Base-by-base conservation (phyloP, 2,113 vertebrate genomes). In the Peromyscus polionotus region DNA sequence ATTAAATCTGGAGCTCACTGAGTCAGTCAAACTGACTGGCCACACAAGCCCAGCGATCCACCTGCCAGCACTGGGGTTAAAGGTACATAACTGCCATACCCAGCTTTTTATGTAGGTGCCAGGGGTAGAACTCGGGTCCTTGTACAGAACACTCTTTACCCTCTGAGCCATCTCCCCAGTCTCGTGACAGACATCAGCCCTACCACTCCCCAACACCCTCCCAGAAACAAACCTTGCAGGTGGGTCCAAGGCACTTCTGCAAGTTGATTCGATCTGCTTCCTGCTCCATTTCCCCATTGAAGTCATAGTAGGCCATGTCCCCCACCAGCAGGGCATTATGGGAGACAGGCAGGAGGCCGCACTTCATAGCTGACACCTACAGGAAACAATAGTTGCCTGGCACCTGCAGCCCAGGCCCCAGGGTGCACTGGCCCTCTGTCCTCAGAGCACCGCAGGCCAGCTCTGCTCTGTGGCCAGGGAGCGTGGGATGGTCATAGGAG, bases 311-410 rank as follows among this genome's bases (percentile, higher is more conserved):
- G 33, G 99, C 99, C 65, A 99, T 98, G 0, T 99, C 99, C 0
- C 99, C 99, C 79, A 99, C 99, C 96, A 99, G 99, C 97, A 99
- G 97, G 7, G 99, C 99, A 17, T 99, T 99, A 0, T 99, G 99
- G 98, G 99, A 99, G 90, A 99, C 98, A 1, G 99, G 99, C 95
- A 99, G 98, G 76, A 99, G 98, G 77, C 99, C 99, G 0, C 99
- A 99, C 97, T 99, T 99, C 99, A 99, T 99, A 67, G 99, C 99
- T 0, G 99, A 99, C 72, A 99, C 99, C 99, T 99, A 94, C 0
- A 42, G 77, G 51, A 93, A 76, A 96, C 5, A 7, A 12, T 0
- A 2, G 59, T 11, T 5, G 14, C 87, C 91, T 90, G 93, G 79
- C 33, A n/a, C 72, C 48, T 17, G 45, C 31, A 16, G 26, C 20